Evolutionary conservation across 2,888 invertebrate genomes (phyloP).

Genomic region (Drosophila leonis): DNA sequence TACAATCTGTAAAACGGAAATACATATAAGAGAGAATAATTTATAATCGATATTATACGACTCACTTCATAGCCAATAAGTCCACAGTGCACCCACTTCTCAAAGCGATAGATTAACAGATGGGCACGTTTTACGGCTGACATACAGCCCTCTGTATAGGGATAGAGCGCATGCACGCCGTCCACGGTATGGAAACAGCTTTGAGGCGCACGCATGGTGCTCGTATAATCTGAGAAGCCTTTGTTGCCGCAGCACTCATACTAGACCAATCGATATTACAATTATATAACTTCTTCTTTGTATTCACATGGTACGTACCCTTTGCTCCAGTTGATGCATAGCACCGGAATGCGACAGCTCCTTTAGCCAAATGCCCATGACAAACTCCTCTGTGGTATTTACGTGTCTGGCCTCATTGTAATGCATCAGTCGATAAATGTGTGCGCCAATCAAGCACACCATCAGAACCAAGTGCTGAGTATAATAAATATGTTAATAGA

Average conservation of each 20-base stretch:
- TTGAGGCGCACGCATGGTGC: conserved; percentile 57
- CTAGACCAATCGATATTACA: conserved; percentile 31
- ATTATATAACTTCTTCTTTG: not conserved
- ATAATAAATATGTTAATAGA: not conserved
- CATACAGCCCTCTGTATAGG: conserved; percentile 75
- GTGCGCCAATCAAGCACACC: conserved; percentile 59
- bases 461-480: conserved; percentile 71
- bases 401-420: conserved; percentile 71
- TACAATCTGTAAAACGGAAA: conserved; percentile 56
- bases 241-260: conserved; percentile 79
- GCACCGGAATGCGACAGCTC: conserved; percentile 68
- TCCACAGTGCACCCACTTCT: conserved; percentile 71
- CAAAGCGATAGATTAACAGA: conserved; percentile 66
- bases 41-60: no score
- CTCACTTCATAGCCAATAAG: conserved; percentile 77
- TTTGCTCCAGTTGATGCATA: conserved; percentile 70
- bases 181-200: conserved; percentile 71
- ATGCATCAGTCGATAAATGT: conserved; percentile 74
- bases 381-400: conserved; percentile 62
- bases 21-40: not conserved
- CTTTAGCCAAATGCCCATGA: conserved; percentile 74
- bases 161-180: conserved; percentile 54
- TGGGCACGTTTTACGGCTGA: conserved; percentile 63
- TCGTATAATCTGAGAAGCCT: conserved; percentile 69
- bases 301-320: conserved; percentile 49